These are phyloP conservation scores for Phaethornis superciliosus DNA, from an alignment of 2,113 vertebrate species.

Conservation along the genomic window DNA sequence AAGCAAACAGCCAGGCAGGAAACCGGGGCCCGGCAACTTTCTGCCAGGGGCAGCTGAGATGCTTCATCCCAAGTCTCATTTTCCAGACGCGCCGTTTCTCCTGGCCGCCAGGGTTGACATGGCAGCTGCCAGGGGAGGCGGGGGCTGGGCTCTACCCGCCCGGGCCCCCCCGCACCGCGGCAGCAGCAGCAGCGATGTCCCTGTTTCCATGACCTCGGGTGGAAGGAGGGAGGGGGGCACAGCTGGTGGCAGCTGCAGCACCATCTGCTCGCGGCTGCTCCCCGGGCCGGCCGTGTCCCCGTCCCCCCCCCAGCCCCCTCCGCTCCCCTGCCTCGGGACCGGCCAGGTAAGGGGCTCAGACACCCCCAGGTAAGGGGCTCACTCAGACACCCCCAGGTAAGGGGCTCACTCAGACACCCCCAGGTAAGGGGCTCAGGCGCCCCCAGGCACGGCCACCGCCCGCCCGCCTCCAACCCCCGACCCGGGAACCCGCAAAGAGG, in stretches of 20 bases:
- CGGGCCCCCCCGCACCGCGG: conserved; percentile 68
- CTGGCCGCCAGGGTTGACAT: conserved; percentile 80
- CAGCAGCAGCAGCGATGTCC: conserved; percentile 74
- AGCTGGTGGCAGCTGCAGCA: conserved; percentile 90
- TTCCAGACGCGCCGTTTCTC: conserved; percentile 72
- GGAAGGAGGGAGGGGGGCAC: conserved; percentile 77
- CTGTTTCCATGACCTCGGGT: conserved; percentile 90
- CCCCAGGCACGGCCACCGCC: not conserved
- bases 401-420: too few species aligned
- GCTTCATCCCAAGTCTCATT: conserved; percentile 63
- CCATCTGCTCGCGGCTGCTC: conserved; percentile 85
- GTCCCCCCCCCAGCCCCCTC: not conserved
- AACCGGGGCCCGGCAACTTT: conserved; percentile 66
- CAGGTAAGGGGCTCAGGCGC: too few species aligned
- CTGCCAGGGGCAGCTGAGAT: conserved; percentile 77
- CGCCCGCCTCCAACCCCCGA: not conserved
- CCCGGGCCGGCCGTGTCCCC: not conserved
- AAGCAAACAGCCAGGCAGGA: not conserved
- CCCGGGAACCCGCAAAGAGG: not conserved
- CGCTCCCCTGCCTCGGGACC: not conserved
- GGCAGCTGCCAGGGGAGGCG: conserved; percentile 82
- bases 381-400: too few species aligned
- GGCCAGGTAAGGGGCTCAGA: not conserved
- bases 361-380: too few species aligned
- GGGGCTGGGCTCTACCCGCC: conserved; percentile 75